Conservation (phyloP, 2,888 invertebrate genomes). For the Cephus pygmeus region DNA sequence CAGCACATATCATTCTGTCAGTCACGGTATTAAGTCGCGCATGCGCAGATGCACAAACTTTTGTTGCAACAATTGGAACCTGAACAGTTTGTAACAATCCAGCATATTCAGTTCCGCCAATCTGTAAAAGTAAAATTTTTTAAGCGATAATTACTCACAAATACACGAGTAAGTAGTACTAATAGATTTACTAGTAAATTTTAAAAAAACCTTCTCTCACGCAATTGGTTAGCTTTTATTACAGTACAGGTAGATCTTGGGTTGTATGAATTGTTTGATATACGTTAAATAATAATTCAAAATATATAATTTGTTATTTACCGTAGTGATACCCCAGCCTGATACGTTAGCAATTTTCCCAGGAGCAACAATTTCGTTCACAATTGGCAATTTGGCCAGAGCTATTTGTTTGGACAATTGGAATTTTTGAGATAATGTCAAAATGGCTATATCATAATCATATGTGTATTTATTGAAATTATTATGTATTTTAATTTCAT, state of each 20-base stretch:
- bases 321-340: slow-evolving; percentile 15
- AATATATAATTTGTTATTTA: not conserved
- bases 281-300: not conserved
- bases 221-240: not conserved
- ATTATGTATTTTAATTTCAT: slow-evolving; percentile 7
- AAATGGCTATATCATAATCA: slow-evolving; percentile 17
- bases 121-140: not conserved
- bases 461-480: slow-evolving; percentile 8
- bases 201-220: not conserved
- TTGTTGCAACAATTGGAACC: slow-evolving; percentile 58
- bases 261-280: not conserved
- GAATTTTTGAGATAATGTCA: not conserved
- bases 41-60: slow-evolving; percentile 62
- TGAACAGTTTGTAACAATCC: slow-evolving; percentile 1
- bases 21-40: slow-evolving; percentile 59
- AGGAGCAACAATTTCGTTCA: slow-evolving; percentile 5
- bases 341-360: slow-evolving; percentile 5
- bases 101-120: slow-evolving; percentile 2
- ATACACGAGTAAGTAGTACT: not conserved
- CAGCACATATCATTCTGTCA: slow-evolving; percentile 67
- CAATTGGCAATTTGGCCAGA: not conserved
- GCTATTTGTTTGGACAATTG: not conserved
- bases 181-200: not conserved
- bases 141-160: not conserved
- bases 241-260: not conserved